Evolutionary conservation across 1,140 invertebrate species (phyloP).

Genomic region (Drosophila takahashii): DNA sequence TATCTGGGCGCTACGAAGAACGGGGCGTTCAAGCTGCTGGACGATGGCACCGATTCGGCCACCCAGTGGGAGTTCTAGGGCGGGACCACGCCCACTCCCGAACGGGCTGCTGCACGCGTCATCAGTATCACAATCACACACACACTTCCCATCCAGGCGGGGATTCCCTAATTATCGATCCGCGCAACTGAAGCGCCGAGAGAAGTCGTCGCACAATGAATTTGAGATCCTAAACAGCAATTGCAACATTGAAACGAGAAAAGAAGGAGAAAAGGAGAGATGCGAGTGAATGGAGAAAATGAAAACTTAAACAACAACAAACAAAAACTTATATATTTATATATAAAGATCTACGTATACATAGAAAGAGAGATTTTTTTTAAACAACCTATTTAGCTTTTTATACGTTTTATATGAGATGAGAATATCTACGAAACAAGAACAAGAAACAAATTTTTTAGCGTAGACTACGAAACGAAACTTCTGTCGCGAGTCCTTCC

Average conservation of each 20-base stretch:
- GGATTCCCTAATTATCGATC: constrained; percentile 17
- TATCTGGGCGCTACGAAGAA: constrained; percentile 97
- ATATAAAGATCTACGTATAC: constrained; percentile 48
- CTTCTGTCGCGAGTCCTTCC: constrained; percentile 77
- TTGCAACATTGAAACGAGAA: constrained; percentile 7
- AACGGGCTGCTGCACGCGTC: constrained; percentile 4
- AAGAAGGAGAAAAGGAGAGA: constrained; percentile 8
- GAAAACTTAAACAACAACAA: constrained; percentile 1
- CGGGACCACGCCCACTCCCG: not conserved
- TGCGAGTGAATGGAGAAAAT: constrained; percentile 19
- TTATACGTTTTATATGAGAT: constrained; percentile 76
- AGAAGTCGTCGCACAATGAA: constrained; percentile 35
- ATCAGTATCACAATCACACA: constrained; percentile 49
- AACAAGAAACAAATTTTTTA: constrained; percentile 55
- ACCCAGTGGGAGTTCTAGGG: constrained; percentile 97
- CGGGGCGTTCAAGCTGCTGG: constrained; percentile 94
- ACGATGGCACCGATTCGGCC: constrained; percentile 91
- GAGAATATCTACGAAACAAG: constrained; percentile 25
- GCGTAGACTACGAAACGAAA: constrained; percentile 51
- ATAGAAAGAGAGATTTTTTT: constrained; percentile 63
- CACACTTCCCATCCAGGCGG: constrained; percentile 37
- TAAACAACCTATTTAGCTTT: constrained; percentile 76
- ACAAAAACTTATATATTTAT: constrained; percentile 34
- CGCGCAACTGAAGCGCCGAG: constrained; percentile 17
- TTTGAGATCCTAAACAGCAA: constrained; percentile 37